Evolutionary conservation across 1,140 invertebrate genomes (phyloP), one percentile per base, ranked within the genome.

Genomic region (Zaprionus gabonicus): DNA sequence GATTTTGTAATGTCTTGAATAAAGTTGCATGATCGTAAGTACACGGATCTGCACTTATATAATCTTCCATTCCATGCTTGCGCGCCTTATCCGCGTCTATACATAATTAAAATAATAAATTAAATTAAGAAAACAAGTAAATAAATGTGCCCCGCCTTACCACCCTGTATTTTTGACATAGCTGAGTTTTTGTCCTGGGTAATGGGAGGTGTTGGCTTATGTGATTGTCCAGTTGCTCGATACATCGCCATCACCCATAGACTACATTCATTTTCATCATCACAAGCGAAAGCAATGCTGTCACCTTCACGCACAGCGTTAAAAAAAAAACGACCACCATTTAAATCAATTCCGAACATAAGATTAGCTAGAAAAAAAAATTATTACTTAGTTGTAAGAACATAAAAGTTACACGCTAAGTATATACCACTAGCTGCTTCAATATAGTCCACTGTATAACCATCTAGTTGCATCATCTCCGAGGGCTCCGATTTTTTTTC

Each of bases 221-320:
- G 98, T 25, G 98, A 98, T 93, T 99, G 99, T 3, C 99, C 99
- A 1, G 99, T 99, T 5, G 99, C 99, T 78, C 99, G 94, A 92
- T 99, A 99, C 94, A 99, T 96, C 0, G 99, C 99, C 96, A 98
- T 98, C 7, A 99, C 99, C 99, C 99, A 99, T 59, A 99, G 93
- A 91, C 99, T 98, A 81, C 98, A 97, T 91, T 99, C 99, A 91
- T 98, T 99, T 93, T 99, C 99, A 93, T 99, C 99, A 81, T 99
- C 98, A 81, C 98, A 98, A 0, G 99, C 99, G 94, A 97, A 99
- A 17, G 98, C 95, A 53, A 99, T 97, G 76, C 97, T 98, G 93
- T 99, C 99, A 51, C 99, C 99, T 94, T 99, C 99, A 79, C 98
- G 96, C 3, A 99, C 98, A 25, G 98, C 98, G 93, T 99, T 99